Conservation (phyloP, 2,797 vertebrate genomes). For the Trachops cirrhosus region DNA sequence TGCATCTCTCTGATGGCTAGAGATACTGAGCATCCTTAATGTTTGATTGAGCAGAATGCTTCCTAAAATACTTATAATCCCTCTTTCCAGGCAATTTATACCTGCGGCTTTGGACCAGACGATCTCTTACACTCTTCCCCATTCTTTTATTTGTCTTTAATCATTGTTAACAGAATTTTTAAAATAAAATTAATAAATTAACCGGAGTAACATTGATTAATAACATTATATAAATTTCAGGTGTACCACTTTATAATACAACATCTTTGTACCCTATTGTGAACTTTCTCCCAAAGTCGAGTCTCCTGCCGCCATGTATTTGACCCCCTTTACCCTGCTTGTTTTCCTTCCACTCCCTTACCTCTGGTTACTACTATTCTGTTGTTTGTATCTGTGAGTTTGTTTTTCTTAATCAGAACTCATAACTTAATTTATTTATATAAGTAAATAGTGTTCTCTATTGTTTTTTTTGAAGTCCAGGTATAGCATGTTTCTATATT, state of each 20-base stretch:
- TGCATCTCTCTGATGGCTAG: too few species aligned
- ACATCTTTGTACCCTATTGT: not conserved
- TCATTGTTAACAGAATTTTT: not conserved
- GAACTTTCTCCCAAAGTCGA: not conserved
- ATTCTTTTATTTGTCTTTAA: not conserved
- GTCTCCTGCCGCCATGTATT: not conserved
- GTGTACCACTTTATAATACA: not conserved
- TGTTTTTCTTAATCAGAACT: not conserved
- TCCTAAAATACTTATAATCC: not conserved
- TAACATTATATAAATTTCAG: not conserved
- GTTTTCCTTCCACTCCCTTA: not conserved
- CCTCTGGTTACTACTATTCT: not conserved
- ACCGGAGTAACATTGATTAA: not conserved
- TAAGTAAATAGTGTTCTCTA: conserved; percentile 5
- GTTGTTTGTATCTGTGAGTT: not conserved
- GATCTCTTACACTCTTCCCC: not conserved
- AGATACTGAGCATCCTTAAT: too few species aligned
- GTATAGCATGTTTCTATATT: conserved; percentile 10
- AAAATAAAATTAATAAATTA: not conserved
- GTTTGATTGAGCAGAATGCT: not conserved
- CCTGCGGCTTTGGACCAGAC: not conserved
- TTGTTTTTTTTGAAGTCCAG: not conserved
- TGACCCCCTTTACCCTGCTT: not conserved
- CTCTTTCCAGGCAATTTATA: not conserved
- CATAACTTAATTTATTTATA: not conserved